phyloP scores from a whole-genome alignment of 2,888 invertebrate genomes.

The Nemotelus nigrinus region DNA sequence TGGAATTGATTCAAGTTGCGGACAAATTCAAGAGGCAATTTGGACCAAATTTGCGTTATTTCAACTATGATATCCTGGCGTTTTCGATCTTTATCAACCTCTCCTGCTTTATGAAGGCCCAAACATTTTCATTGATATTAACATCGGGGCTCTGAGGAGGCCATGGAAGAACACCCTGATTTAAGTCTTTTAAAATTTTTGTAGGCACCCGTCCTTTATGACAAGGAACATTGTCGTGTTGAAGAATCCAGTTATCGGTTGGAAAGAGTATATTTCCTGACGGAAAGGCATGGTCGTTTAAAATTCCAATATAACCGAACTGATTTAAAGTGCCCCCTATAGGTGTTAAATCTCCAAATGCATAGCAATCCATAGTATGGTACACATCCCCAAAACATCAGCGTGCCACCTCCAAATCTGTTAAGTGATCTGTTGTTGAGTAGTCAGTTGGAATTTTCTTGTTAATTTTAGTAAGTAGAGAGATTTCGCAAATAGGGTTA shows the following conservation, averaged over 20 bases:
- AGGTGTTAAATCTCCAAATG: slow-evolving; percentile 28
- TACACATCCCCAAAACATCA: slow-evolving; percentile 45
- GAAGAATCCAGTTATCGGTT: slow-evolving; percentile 22
- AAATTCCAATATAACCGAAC: background rate
- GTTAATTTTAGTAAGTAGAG: too few relatives aligned
- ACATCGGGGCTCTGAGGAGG: slow-evolving; percentile 30
- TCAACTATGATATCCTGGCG: too few relatives aligned
- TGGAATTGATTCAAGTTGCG: too few relatives aligned
- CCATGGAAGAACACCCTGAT: background rate
- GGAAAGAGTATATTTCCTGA: slow-evolving; percentile 22
- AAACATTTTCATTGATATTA: slow-evolving; percentile 32
- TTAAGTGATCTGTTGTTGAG: too few relatives aligned
- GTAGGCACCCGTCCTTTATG: background rate
- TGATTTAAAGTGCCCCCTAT: slow-evolving; percentile 24
- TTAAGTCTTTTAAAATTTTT: background rate
- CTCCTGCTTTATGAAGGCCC: slow-evolving; percentile 3
- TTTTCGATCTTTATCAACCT: too few relatives aligned
- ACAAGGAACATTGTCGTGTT: slow-evolving; percentile 24
- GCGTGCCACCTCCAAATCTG: slow-evolving; percentile 38
- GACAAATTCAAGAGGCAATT: too few relatives aligned
- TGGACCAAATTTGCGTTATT: too few relatives aligned
- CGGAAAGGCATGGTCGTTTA: slow-evolving; percentile 13
- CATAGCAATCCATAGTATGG: slow-evolving; percentile 31
- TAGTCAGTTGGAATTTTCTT: too few relatives aligned
- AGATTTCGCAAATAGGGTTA: too few relatives aligned